Conservation (phyloP, 2,797 vertebrate genomes). For the Lacerta viridis region DNA sequence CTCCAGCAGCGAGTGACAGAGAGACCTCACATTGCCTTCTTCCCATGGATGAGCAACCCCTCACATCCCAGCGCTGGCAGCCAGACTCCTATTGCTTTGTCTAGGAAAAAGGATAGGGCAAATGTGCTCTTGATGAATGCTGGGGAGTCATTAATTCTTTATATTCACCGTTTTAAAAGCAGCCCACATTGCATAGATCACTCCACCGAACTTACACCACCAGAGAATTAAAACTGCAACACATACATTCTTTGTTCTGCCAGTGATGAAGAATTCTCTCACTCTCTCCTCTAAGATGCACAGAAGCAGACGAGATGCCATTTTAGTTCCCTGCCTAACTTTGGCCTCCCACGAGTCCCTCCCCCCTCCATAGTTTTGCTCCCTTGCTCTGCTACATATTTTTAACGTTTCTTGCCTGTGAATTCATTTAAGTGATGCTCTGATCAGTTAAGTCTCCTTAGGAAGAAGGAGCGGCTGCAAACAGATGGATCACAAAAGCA, state of each 20-base stretch:
- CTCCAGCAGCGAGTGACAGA: too few relatives aligned
- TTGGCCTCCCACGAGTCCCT: conserved; percentile 25
- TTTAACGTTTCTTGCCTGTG: conserved; percentile 58
- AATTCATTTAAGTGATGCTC: conserved; percentile 57
- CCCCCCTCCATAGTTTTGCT: not conserved
- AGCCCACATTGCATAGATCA: not conserved
- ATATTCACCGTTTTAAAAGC: not conserved
- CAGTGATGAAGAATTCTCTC: not conserved
- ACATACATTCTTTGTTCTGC: not conserved
- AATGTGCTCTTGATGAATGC: too few relatives aligned
- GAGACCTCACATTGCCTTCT: too few relatives aligned
- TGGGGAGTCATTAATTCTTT: too few relatives aligned
- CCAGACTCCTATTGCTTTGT: too few relatives aligned
- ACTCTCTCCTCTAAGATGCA: not conserved
- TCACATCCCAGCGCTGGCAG: too few relatives aligned
- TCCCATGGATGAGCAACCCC: too few relatives aligned
- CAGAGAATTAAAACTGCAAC: conserved; percentile 22
- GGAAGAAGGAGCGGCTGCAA: conserved; percentile 58
- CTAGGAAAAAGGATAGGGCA: too few relatives aligned
- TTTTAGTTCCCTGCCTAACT: conserved; percentile 38
- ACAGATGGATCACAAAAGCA: conserved; percentile 74
- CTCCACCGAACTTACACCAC: conserved; percentile 18
- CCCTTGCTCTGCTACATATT: conserved; percentile 36
- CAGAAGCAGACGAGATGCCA: conserved; percentile 21
- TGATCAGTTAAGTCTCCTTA: conserved; percentile 64